Percentiles rank a stretch among this genome's conserved stretches.
These are phyloP conservation scores for Tachina grossa DNA, from an alignment of 2,888 invertebrate species.

Conservation along the genomic window DNA sequence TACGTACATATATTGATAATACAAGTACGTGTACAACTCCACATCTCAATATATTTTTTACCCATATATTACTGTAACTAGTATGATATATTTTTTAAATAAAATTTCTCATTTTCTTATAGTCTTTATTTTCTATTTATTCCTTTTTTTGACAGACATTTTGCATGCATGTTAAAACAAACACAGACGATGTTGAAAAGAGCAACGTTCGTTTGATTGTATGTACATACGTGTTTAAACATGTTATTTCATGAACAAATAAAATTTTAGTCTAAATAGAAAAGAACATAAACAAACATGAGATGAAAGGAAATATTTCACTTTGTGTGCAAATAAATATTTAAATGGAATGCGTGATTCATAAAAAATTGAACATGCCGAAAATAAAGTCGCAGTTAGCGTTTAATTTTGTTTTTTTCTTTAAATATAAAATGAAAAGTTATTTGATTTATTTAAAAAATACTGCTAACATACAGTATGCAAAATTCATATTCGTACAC, in stretches of 20 bases:
- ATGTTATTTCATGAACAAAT: constrained; percentile 24
- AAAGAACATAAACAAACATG: neutral
- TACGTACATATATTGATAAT: too few relatives aligned
- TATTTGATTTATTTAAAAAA: too few relatives aligned
- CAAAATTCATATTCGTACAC: too few relatives aligned
- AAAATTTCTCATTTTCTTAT: neutral
- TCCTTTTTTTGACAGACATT: neutral
- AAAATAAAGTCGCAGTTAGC: neutral
- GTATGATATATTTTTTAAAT: neutral
- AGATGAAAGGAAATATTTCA: constrained; percentile 10
- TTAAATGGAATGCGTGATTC: neutral
- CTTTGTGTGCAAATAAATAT: neutral
- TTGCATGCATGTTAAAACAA: constrained; percentile 11
- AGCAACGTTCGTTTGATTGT: constrained; percentile 33
- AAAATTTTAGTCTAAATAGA: neutral
- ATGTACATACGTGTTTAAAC: constrained; percentile 30
- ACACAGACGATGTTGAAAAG: constrained; percentile 25
- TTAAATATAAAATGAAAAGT: neutral
- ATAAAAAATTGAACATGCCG: neutral
- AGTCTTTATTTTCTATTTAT: neutral
- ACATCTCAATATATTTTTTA: too few relatives aligned
- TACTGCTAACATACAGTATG: too few relatives aligned
- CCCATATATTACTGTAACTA: too few relatives aligned
- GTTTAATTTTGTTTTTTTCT: neutral
- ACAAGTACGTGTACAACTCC: too few relatives aligned